A percentile compares a stretch with the other conserved stretches of the same genome.
These are phyloP conservation scores for Trichacis sp. DNA, from an alignment of 2,888 invertebrate genomes.

Conservation along the genomic window DNA sequence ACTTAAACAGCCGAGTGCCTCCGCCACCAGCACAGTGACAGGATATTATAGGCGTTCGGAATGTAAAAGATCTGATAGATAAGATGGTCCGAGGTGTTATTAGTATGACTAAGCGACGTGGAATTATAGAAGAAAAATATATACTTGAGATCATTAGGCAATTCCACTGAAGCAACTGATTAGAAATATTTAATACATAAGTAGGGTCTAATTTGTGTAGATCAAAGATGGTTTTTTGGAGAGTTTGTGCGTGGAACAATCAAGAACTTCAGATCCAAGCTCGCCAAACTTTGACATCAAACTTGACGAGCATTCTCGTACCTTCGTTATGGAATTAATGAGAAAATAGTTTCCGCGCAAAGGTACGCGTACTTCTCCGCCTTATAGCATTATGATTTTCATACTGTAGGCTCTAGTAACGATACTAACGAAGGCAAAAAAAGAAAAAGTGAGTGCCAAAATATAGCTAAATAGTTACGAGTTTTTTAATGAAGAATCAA, in stretches of 20 bases:
- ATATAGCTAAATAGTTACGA: no score
- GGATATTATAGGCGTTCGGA: conserved; percentile 27
- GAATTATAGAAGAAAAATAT: conserved; percentile 1
- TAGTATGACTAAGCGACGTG: conserved; percentile 1
- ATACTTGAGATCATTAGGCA: neutral
- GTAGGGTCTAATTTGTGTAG: no score
- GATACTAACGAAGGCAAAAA: no score
- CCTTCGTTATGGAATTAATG: conserved; percentile 23
- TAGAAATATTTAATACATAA: neutral
- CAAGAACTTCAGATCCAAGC: no score
- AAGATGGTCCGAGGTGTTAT: conserved; percentile 22
- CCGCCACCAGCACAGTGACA: conserved; percentile 37
- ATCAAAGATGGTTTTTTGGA: no score
- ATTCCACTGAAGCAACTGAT: neutral
- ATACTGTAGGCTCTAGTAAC: no score
- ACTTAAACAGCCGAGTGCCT: conserved; percentile 49
- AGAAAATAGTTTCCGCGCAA: conserved; percentile 30
- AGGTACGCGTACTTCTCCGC: conserved; percentile 37
- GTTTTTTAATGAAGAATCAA: no score
- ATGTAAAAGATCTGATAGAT: conserved; percentile 33
- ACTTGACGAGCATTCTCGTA: conserved; percentile 11
- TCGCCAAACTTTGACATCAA: conserved; percentile 20
- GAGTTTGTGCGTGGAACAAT: no score
- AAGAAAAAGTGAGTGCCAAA: no score
- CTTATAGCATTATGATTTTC: no score